Evolutionary conservation across 2,888 invertebrate species (phyloP).

Genomic region (Spodoptera exigua): DNA sequence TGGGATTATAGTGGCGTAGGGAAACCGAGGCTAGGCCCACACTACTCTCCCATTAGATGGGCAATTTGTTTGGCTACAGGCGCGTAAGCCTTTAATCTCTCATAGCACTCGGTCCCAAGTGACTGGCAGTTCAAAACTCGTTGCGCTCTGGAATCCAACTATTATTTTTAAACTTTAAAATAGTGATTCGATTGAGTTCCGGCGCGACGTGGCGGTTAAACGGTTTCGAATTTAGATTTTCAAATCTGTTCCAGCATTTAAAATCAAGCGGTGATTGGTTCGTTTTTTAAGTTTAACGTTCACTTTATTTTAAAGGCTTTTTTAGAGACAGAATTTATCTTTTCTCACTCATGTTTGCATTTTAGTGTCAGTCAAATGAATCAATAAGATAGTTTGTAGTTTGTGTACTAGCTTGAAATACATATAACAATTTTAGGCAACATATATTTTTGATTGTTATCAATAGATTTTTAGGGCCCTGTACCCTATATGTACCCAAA

Average conservation of each 20-base stretch:
- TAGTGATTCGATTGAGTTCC: conserved; percentile 39
- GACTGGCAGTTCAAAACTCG: conserved; percentile 53
- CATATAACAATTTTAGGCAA: no score
- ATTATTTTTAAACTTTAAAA: conserved; percentile 54
- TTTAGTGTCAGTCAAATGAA: no score
- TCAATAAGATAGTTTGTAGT: no score
- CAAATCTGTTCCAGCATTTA: not conserved
- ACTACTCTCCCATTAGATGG: conserved; percentile 78
- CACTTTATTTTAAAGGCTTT: no score
- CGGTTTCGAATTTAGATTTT: conserved; percentile 32
- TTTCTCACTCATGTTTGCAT: no score
- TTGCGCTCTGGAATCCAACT: conserved; percentile 40
- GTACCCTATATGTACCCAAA: no score
- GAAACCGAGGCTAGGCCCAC: conserved; percentile 63
- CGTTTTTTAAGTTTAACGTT: no score
- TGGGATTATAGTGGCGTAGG: conserved; percentile 66
- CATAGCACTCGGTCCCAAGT: conserved; percentile 68
- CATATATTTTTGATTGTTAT: no score
- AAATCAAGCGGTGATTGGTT: no score
- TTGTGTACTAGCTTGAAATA: no score
- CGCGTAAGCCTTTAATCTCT: conserved; percentile 80
- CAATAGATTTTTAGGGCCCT: no score
- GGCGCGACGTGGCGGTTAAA: conserved; percentile 42
- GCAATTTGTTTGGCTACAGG: conserved; percentile 82
- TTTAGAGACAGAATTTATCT: no score